phyloP scores from a whole-genome alignment of 2,113 vertebrate genomes.

The Chaenogobius annularis region DNA sequence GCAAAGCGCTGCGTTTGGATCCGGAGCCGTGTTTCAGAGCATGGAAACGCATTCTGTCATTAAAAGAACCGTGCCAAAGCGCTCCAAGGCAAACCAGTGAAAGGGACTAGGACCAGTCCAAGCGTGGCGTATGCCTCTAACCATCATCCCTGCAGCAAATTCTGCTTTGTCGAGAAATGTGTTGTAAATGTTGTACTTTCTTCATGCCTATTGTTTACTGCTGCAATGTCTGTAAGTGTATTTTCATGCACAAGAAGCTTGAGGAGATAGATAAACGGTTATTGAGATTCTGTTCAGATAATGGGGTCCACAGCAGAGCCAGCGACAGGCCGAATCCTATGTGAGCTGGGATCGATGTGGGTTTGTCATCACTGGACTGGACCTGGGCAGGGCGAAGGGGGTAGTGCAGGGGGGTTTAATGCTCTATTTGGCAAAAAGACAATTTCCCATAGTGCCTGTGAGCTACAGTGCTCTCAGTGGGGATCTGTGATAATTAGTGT shows the following conservation, averaged over 20 bases:
- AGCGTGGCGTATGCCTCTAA: too few species aligned
- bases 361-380: constrained; percentile 14
- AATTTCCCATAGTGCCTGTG: constrained; percentile 14
- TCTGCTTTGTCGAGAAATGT: neutral
- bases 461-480: neutral
- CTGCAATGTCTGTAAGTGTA: neutral
- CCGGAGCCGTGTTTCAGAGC: too few species aligned
- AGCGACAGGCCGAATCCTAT: constrained; percentile 18
- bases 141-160: neutral
- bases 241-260: neutral
- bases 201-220: neutral
- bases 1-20: too few species aligned
- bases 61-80: too few species aligned
- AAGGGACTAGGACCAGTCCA: too few species aligned
- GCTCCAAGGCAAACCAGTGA: too few species aligned
- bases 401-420: constrained; percentile 22
- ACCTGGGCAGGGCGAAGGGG: neutral
- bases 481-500: constrained; percentile 51
- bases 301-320: constrained; percentile 28
- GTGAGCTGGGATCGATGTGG: constrained; percentile 40
- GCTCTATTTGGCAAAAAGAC: constrained; percentile 30
- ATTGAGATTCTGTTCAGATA: constrained; percentile 29
- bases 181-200: neutral
- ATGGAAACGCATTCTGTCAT: too few species aligned
- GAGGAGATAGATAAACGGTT: constrained; percentile 8